A percentile compares a stretch with the other conserved stretches of the same genome.
Evolutionary conservation across 2,888 invertebrate genomes (phyloP).

Genomic region (Epinotia brunnichana): DNA sequence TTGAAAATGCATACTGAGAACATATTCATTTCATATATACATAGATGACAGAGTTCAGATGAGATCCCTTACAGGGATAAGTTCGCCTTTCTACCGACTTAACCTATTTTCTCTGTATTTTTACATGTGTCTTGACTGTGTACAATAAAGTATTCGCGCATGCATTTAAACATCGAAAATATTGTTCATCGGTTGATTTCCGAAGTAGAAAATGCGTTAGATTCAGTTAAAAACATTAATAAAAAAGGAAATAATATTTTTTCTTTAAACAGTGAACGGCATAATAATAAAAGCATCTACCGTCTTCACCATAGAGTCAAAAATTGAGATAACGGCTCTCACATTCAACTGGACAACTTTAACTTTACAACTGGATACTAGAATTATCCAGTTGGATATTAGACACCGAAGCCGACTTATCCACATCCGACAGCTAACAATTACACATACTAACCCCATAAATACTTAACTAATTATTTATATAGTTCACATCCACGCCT

Average conservation of each 20-base stretch:
- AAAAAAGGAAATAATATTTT: neutral
- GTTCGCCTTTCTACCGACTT: too few species aligned
- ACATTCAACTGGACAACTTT: neutral
- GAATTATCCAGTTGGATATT: conserved; percentile 4
- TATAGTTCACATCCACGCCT: conserved; percentile 30
- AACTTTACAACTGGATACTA: neutral
- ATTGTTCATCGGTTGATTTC: too few species aligned
- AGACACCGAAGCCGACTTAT: conserved; percentile 5
- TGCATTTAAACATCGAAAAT: neutral
- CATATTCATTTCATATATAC: too few species aligned
- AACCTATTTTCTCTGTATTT: too few species aligned
- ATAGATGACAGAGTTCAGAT: too few species aligned
- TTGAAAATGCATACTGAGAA: neutral
- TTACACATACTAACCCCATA: conserved; percentile 44
- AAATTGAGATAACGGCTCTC: conserved; percentile 10
- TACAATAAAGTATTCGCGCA: too few species aligned
- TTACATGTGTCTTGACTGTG: too few species aligned
- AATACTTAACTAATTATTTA: conserved; percentile 44
- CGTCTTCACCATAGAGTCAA: conserved; percentile 28
- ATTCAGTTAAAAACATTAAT: neutral
- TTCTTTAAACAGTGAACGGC: conserved; percentile 17
- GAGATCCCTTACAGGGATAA: too few species aligned
- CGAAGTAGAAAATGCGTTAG: neutral
- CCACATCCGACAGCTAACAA: conserved; percentile 34
- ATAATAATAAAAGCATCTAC: conserved; percentile 15